phyloP scores from a whole-genome alignment of 2,797 vertebrate species.

The Chloroceryle inda region DNA sequence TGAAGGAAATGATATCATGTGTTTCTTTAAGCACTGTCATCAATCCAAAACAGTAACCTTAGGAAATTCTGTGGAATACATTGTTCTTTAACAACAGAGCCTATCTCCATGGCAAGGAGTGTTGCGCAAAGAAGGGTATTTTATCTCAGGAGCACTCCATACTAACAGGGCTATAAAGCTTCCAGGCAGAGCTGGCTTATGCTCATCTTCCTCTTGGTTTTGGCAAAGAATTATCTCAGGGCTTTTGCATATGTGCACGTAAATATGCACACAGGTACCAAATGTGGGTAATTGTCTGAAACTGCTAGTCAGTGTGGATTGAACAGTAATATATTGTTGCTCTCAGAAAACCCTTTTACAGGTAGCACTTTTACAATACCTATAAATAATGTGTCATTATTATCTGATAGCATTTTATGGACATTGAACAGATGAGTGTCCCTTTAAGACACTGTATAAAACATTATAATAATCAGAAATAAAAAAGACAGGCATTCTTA shows the following conservation, averaged over 20 bases:
- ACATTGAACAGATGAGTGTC: neutral
- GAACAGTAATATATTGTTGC: neutral
- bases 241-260: rapidly evolving
- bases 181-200: neutral
- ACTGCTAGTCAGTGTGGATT: neutral
- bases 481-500: neutral
- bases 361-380: neutral
- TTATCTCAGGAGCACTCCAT: neutral
- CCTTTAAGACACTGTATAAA: neutral
- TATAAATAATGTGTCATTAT: neutral
- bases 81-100: neutral
- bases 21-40: slow-evolving; percentile 20
- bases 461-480: neutral
- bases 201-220: neutral
- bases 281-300: neutral
- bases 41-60: neutral
- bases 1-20: slow-evolving; percentile 6
- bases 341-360: neutral
- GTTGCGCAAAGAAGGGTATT: neutral
- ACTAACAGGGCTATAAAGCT: neutral
- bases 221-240: neutral
- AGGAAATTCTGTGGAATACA: neutral
- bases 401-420: neutral
- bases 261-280: rapidly evolving
- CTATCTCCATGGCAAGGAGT: neutral